Evolutionary conservation across 2,888 invertebrate species (phyloP).

Genomic region (Stramonita haemastoma): DNA sequence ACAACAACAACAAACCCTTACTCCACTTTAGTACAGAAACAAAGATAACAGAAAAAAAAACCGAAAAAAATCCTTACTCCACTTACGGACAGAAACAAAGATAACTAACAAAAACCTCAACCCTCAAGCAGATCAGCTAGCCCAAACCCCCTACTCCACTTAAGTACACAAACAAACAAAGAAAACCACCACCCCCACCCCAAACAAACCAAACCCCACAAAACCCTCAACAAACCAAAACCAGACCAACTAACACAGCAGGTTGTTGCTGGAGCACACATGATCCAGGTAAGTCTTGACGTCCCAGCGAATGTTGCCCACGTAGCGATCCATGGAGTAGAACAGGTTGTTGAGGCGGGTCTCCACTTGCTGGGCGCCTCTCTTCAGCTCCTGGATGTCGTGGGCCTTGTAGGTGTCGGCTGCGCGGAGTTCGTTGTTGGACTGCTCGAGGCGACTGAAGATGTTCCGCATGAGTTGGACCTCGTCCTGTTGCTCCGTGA

Average conservation of each 20-base stretch:
- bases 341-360: slow-evolving; percentile 29
- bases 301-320: slow-evolving; percentile 41
- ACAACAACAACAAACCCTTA: no score
- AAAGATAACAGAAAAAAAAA: no score
- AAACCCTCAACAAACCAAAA: not conserved
- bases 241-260: slow-evolving; percentile 10
- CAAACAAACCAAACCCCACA: no score
- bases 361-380: slow-evolving; percentile 23
- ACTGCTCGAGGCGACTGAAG: slow-evolving; percentile 35
- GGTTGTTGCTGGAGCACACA: slow-evolving; percentile 30
- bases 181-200: no score
- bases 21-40: no score
- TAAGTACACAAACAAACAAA: no score
- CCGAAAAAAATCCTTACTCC: no score
- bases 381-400: slow-evolving; percentile 40
- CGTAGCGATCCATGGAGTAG: slow-evolving; percentile 35
- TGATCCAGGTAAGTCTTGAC: slow-evolving; percentile 39
- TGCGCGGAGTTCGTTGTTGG: slow-evolving; percentile 31
- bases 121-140: no score
- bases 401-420: slow-evolving; percentile 39
- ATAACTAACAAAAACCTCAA: no score
- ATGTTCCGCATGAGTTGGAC: slow-evolving; percentile 33
- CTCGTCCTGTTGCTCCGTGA: slow-evolving; percentile 39
- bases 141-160: no score
- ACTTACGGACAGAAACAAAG: no score